These are phyloP conservation scores for Callimorpha dominula DNA, from an alignment of 2,888 invertebrate species.

Conservation along the genomic window DNA sequence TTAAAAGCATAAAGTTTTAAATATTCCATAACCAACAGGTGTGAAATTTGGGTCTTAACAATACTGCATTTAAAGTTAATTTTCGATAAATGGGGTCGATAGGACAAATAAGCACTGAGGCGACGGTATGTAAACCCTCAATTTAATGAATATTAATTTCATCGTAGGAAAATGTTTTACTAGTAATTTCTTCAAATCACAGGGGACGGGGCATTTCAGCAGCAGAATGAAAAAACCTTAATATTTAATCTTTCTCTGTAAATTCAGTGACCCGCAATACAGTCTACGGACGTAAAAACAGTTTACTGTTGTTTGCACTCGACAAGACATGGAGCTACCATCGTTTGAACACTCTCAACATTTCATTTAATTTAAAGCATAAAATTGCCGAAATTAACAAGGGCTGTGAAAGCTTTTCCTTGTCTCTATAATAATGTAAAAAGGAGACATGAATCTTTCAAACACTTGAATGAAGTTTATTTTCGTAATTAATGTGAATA, in stretches of 20 bases:
- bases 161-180: too few relatives aligned
- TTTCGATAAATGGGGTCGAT: too few relatives aligned
- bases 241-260: not conserved
- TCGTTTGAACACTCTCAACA: conserved; percentile 5
- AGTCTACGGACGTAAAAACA: not conserved
- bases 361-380: conserved; percentile 42
- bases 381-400: conserved; percentile 34
- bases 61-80: too few relatives aligned
- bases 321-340: not conserved
- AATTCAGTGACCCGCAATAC: not conserved
- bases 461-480: conserved; percentile 43
- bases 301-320: conserved; percentile 3
- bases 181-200: too few relatives aligned
- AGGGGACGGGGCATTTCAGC: too few relatives aligned
- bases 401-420: conserved; percentile 54
- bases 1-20: too few relatives aligned
- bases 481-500: conserved; percentile 28
- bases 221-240: too few relatives aligned
- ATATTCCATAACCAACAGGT: too few relatives aligned
- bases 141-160: too few relatives aligned
- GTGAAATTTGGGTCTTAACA: too few relatives aligned
- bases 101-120: too few relatives aligned
- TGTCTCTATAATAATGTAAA: conserved; percentile 53
- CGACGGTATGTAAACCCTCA: too few relatives aligned
- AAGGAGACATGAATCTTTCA: conserved; percentile 52